Percentiles rank a stretch among this genome's conserved stretches.
phyloP scores from a whole-genome alignment of 2,113 vertebrate species.

The Parus major region DNA sequence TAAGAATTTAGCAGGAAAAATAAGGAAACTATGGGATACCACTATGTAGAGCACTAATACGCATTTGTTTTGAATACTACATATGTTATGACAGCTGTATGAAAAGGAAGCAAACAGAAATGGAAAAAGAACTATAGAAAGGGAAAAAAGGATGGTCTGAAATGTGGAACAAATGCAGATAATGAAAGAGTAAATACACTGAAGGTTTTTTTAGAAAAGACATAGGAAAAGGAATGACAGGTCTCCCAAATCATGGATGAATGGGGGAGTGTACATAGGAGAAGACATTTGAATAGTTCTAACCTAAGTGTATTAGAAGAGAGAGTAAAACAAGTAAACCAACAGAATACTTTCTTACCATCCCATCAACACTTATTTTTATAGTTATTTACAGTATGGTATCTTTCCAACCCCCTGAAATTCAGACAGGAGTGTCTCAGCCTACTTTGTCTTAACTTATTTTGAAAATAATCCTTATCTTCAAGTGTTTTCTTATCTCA shows the following conservation, averaged over 20 bases:
- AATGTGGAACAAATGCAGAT: background rate
- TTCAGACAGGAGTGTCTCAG: background rate
- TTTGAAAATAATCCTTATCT: background rate
- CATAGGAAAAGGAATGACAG: background rate
- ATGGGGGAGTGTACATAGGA: background rate
- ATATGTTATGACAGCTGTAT: background rate
- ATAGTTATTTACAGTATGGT: background rate
- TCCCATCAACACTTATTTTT: background rate
- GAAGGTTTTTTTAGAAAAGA: background rate
- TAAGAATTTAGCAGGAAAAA: background rate
- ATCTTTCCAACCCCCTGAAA: background rate
- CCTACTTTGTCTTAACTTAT: background rate
- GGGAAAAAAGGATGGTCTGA: background rate
- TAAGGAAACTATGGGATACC: background rate
- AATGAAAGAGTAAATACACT: background rate
- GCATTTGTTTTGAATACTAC: background rate
- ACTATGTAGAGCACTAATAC: background rate
- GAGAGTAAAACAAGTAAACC: background rate
- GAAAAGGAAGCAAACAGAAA: background rate
- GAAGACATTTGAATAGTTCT: background rate
- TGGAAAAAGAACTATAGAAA: background rate
- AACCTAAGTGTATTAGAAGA: background rate
- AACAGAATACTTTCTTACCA: background rate
- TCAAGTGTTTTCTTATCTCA: background rate
- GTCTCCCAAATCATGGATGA: background rate